These are phyloP conservation scores for Lapara coniferarum DNA, from an alignment of 2,888 invertebrate species.

Conservation along the genomic window DNA sequence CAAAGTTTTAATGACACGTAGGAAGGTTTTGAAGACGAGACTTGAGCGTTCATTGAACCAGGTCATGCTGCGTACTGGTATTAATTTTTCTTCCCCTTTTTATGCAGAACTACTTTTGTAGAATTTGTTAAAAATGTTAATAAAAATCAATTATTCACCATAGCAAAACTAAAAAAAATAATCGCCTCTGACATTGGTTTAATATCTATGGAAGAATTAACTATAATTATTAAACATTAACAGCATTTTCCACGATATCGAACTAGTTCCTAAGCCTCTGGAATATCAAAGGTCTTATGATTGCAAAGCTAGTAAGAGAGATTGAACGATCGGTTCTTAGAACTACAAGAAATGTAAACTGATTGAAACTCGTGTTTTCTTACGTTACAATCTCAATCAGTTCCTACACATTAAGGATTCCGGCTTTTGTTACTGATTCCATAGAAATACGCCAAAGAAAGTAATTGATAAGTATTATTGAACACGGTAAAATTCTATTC, in stretches of 20 bases:
- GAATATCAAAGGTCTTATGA: constrained; percentile 2
- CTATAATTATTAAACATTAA: not conserved
- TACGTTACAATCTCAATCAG: not conserved
- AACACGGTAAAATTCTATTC: not conserved
- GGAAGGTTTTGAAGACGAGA: constrained; percentile 17
- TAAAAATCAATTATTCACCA: too few relatives aligned
- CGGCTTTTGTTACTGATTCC: not conserved
- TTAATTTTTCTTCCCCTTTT: too few relatives aligned
- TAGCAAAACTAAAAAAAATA: too few relatives aligned
- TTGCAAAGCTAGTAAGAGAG: not conserved
- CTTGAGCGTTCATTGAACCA: constrained; percentile 19
- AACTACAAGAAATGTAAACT: not conserved
- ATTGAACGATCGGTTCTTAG: constrained; percentile 13
- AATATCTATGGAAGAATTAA: too few relatives aligned
- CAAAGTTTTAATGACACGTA: constrained; percentile 17
- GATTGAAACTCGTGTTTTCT: constrained; percentile 4
- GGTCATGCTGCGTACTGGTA: not conserved
- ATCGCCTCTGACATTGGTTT: too few relatives aligned
- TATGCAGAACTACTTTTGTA: too few relatives aligned
- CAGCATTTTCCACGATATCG: not conserved
- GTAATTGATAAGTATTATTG: not conserved
- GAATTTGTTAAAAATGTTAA: too few relatives aligned
- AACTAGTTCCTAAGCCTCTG: not conserved
- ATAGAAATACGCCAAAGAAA: not conserved
- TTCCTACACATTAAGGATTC: not conserved